These are phyloP conservation scores for Prolemur simus DNA, from an alignment of 2,113 vertebrate genomes.

Conservation along the genomic window DNA sequence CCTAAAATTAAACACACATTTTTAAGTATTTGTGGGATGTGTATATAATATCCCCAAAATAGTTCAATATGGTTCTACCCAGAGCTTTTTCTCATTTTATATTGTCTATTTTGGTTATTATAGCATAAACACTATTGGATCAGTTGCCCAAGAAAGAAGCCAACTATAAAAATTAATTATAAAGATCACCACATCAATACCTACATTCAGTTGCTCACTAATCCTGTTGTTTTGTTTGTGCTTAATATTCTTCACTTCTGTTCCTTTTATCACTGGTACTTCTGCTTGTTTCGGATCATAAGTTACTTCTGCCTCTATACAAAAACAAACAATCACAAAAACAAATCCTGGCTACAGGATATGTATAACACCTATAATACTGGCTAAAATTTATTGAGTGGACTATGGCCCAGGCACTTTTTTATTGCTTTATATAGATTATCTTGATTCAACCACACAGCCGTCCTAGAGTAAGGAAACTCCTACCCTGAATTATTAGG, in stretches of 20 bases:
- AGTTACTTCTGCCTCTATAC: not conserved
- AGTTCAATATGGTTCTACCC: not conserved
- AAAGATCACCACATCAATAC: not conserved
- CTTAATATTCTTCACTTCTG: not conserved
- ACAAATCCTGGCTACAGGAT: not conserved
- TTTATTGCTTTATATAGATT: not conserved
- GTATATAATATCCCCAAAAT: not conserved
- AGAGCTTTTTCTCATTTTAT: not conserved
- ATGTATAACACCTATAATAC: not conserved
- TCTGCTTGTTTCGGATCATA: not conserved
- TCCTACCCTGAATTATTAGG: not conserved
- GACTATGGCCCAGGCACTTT: not conserved
- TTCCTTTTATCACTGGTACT: not conserved
- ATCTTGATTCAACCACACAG: not conserved
- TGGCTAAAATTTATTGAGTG: not conserved
- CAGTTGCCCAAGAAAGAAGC: not conserved
- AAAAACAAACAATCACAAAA: not conserved
- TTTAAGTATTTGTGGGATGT: not conserved
- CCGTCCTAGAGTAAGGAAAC: not conserved
- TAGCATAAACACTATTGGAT: not conserved
- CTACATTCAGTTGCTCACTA: not conserved
- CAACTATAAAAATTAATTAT: not conserved
- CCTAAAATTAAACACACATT: not conserved
- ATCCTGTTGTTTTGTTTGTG: not conserved
- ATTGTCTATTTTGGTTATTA: not conserved